Evolutionary conservation across 2,888 invertebrate genomes (phyloP).

Genomic region (Lasius fuliginosus): DNA sequence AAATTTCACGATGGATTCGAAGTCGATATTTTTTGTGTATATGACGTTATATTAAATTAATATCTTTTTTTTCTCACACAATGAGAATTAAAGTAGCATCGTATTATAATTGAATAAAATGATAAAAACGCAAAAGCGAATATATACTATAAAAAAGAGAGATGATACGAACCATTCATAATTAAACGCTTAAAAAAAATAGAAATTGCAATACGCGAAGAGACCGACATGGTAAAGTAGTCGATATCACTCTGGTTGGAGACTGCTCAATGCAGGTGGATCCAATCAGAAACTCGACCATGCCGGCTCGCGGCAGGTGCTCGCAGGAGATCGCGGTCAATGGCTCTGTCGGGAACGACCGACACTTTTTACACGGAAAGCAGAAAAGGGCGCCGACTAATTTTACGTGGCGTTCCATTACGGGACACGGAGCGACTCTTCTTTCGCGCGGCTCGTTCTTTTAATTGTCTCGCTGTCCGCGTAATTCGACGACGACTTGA

Average conservation of each 20-base stretch:
- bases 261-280: conserved; percentile 75
- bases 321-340: conserved; percentile 68
- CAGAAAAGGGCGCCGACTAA: conserved; percentile 74
- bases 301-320: conserved; percentile 74
- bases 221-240: background rate
- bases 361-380: conserved; percentile 73
- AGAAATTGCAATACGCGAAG: background rate
- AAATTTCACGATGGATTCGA: background rate
- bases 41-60: background rate
- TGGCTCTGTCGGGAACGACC: conserved; percentile 68
- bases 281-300: conserved; percentile 76
- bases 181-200: background rate
- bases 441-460: conserved; percentile 33
- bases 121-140: background rate
- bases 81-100: background rate
- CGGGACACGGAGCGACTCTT: conserved; percentile 50
- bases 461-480: conserved; percentile 59
- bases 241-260: conserved; percentile 23
- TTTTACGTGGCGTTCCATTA: conserved; percentile 71
- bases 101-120: background rate
- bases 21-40: background rate
- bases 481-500: conserved; percentile 29
- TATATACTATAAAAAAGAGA: background rate
- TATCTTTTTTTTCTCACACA: background rate
- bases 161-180: background rate